Evolutionary conservation across 2,797 vertebrate genomes (phyloP).

Genomic region (Pterois miles): DNA sequence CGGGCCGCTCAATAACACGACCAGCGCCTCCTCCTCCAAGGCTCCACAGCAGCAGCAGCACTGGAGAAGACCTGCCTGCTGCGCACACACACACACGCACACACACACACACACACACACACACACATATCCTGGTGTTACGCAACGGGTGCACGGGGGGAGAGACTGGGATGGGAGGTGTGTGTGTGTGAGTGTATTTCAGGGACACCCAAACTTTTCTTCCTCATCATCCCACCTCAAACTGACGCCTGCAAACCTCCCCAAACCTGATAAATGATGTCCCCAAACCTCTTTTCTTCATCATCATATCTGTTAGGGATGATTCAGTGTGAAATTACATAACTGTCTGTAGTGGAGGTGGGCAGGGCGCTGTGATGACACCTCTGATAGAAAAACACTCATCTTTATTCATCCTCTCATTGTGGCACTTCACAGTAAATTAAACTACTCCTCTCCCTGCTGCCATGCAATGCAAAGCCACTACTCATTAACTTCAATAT

Average conservation of each 20-base stretch:
- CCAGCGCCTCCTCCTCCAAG: constrained; percentile 28
- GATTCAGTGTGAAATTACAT: constrained; percentile 55
- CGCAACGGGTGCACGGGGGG: constrained; percentile 29
- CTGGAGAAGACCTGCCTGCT: constrained; percentile 15
- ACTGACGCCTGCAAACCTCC: neutral
- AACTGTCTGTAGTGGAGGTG: constrained; percentile 14
- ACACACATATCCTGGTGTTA: constrained; percentile 17
- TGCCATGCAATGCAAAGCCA: neutral
- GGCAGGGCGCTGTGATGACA: constrained; percentile 25
- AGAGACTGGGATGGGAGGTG: neutral
- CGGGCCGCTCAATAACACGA: constrained; percentile 51
- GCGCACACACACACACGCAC: neutral
- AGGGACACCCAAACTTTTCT: constrained; percentile 42
- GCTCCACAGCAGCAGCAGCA: constrained; percentile 35
- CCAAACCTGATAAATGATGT: neutral
- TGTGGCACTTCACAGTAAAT: neutral
- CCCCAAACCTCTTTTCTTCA: neutral
- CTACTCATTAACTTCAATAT: neutral
- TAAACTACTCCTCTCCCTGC: neutral
- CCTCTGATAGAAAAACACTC: constrained; percentile 11
- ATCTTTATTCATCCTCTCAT: neutral
- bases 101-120: neutral
- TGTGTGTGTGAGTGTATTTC: neutral
- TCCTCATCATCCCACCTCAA: neutral
- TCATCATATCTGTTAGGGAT: constrained; percentile 15